Base-by-base conservation (phyloP, 2,797 vertebrate species). In the Poecilia wingei region DNA sequence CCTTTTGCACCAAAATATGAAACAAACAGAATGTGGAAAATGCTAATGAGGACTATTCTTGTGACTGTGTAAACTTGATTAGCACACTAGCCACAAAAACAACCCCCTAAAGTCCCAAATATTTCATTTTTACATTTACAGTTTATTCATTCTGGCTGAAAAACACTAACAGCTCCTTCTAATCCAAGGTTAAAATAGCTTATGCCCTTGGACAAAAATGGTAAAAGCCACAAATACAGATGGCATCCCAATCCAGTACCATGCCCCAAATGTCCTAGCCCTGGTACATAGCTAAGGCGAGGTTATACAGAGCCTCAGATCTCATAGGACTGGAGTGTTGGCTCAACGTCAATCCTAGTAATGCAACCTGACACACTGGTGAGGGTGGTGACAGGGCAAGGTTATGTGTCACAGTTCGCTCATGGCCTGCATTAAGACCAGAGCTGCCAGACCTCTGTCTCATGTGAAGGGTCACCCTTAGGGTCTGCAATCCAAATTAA, bases 341-440 rank as follows among this genome's bases (percentile, higher is more conserved):
- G 90, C 90, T 96, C 95, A 94, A 92, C 94, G 92, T 96, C 95
- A 96, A 91, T 96, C 95, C 95, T 77, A 77, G 86, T 96, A 95
- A 96, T 93, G 83, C 85, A 84, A 89, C 83, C 89, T 93, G 96
- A 96, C 95, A 94, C 92, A 89, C 68, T 95, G 92, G 94, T 92
- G 93, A 95, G 95, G 95, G 94, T 94, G 94, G 94, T 95, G 95
- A 95, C 93, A 95, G 93, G 95, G 95, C 95, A 96, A 96, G 95
- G 96, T 96, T 95, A 95, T 92, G 91, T 95, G 94, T 95, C 95
- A 95, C 93, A 91, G 86, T 91, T 84, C 3, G 93, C 95, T 94
- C 85, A 75, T 85, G 91, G 94, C 89, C 88, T 88, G 88, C 83
- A 73, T 88, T 79, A 91, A 92, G 93, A 93, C 92, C 94, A 85